Percentiles rank a stretch among this genome's conserved stretches.
Conservation (phyloP, 2,113 vertebrate genomes). For the Ploceus nigricollis region DNA sequence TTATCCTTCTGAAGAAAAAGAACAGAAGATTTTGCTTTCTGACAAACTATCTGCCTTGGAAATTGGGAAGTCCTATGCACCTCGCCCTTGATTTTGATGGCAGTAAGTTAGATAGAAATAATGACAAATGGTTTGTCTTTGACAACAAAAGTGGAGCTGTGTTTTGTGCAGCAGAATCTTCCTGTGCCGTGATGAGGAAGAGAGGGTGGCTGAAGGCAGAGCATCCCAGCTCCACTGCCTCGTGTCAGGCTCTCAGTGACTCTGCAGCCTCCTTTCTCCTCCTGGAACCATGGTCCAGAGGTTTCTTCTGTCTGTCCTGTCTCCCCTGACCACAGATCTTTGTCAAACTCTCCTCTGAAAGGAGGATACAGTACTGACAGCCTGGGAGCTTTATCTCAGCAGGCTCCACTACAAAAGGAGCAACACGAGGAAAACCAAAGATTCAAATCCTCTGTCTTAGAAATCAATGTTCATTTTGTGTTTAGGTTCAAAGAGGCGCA, state of each 20-base stretch:
- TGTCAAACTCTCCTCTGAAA: not conserved
- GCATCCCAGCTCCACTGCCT: not conserved
- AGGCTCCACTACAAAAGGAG: not conserved
- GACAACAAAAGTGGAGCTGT: not conserved
- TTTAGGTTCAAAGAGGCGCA: not conserved
- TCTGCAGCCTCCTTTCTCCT: not conserved
- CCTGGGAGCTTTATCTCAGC: not conserved
- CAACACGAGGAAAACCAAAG: not conserved
- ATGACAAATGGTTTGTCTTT: not conserved
- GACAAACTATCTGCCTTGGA: not conserved
- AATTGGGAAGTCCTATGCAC: not conserved
- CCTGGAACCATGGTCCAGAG: rapidly evolving
- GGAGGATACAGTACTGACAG: not conserved
- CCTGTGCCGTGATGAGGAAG: not conserved
- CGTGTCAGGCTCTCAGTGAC: rapidly evolving
- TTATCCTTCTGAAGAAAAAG: conserved; percentile 40
- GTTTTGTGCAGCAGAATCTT: not conserved
- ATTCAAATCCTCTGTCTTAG: not conserved
- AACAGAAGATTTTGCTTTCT: conserved; percentile 10
- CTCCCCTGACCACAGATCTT: not conserved
- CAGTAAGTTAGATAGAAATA: not conserved
- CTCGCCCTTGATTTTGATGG: not conserved
- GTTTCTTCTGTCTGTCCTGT: not conserved
- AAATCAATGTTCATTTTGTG: not conserved
- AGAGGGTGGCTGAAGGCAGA: not conserved